These are phyloP conservation scores for Stenchaetothrips biformis DNA, from an alignment of 2,888 invertebrate genomes.

Conservation along the genomic window DNA sequence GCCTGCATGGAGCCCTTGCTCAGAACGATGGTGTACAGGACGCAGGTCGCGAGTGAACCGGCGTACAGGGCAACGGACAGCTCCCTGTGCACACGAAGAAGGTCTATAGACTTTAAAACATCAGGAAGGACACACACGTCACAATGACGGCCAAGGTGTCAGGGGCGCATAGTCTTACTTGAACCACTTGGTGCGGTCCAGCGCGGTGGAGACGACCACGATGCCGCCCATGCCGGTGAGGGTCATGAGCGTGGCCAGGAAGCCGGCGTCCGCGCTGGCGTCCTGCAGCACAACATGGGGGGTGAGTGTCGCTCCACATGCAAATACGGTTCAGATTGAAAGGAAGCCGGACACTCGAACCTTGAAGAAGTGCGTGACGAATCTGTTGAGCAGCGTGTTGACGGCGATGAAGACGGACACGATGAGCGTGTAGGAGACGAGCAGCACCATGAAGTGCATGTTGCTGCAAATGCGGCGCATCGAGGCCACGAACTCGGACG, in stretches of 20 bases:
- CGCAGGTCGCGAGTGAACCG: slow-evolving; percentile 1
- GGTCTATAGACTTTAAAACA: too few species aligned
- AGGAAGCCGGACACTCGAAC: not conserved
- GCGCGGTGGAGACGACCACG: not conserved
- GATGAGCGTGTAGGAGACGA: not conserved
- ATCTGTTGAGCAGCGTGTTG: slow-evolving; percentile 3
- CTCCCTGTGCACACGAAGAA: not conserved
- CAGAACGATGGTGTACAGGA: not conserved
- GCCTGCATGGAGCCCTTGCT: not conserved
- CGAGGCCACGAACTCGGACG: not conserved
- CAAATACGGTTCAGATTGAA: not conserved
- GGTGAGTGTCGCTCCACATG: not conserved
- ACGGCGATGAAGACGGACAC: slow-evolving; percentile 9
- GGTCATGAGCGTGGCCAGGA: slow-evolving; percentile 10
- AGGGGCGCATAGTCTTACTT: too few species aligned
- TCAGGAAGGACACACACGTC: too few species aligned
- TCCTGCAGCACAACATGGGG: not conserved
- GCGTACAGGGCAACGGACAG: slow-evolving; percentile 10
- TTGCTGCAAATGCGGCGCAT: slow-evolving; percentile 16
- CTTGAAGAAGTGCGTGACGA: not conserved
- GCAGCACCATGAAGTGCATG: not conserved
- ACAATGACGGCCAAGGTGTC: too few species aligned
- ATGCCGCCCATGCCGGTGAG: not conserved
- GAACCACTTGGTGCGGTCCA: slow-evolving; percentile 7
- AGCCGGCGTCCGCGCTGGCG: not conserved